Conservation (phyloP, 37 sponge, comb jelly and placozoan species). For the Dysidea cf. avara region DNA sequence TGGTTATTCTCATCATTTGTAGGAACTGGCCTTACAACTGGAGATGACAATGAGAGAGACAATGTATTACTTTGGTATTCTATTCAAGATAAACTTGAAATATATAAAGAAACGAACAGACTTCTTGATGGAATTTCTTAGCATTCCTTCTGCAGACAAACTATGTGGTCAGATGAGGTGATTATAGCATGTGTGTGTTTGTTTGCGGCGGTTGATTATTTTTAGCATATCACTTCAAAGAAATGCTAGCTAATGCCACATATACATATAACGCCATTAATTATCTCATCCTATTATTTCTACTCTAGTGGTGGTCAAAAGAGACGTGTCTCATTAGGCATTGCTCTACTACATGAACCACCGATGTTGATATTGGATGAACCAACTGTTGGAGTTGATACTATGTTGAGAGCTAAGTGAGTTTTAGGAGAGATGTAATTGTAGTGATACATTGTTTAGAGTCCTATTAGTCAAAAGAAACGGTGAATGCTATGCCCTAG, state of each 20-base stretch:
- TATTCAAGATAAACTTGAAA: constrained; percentile 52
- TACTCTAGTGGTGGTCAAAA: too few species aligned
- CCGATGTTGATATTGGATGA: constrained; percentile 78
- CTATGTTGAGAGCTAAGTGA: constrained; percentile 76
- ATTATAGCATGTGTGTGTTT: too few species aligned
- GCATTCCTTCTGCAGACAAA: constrained; percentile 49
- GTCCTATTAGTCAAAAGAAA: too few species aligned
- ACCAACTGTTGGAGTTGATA: constrained; percentile 91
- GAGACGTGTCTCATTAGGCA: constrained; percentile 82
- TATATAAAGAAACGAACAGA: constrained; percentile 37
- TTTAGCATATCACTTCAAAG: too few species aligned
- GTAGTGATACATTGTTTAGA: not conserved
- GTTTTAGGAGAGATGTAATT: not conserved
- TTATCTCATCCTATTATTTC: too few species aligned
- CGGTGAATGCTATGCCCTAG: too few species aligned
- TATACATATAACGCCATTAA: too few species aligned
- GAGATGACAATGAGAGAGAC: constrained; percentile 73
- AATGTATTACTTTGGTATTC: constrained; percentile 80
- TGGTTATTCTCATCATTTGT: not conserved
- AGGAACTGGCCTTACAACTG: constrained; percentile 76
- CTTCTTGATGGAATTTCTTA: constrained; percentile 62
- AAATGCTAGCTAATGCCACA: too few species aligned
- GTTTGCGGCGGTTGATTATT: too few species aligned
- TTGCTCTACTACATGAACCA: constrained; percentile 79
- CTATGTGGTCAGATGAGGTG: constrained; percentile 65